phyloP scores from a whole-genome alignment of 2,113 vertebrate species.

The Scatophagus argus region DNA sequence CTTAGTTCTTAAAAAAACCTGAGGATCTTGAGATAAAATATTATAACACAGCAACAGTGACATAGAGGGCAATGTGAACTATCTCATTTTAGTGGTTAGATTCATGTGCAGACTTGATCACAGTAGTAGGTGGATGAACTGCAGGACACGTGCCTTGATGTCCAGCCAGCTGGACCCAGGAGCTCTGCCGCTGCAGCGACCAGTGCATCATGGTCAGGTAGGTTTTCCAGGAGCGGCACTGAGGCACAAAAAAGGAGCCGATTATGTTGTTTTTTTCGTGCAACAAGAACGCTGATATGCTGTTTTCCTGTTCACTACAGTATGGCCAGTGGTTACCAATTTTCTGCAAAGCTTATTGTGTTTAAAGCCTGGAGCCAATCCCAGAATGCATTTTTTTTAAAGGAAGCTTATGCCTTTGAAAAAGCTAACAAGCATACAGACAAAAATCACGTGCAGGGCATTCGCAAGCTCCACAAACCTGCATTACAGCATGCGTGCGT shows the following conservation, averaged over 20 bases:
- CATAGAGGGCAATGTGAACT: not conserved
- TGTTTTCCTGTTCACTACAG: not conserved
- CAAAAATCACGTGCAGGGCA: not conserved
- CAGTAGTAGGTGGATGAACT: not conserved
- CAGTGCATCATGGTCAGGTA: slow-evolving; percentile 87
- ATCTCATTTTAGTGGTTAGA: not conserved
- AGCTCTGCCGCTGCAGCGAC: slow-evolving; percentile 82
- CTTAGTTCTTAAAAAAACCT: not conserved
- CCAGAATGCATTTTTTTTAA: not conserved
- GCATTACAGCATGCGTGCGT: not conserved
- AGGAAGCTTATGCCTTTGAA: not conserved
- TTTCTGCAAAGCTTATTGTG: not conserved
- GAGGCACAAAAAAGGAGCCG: slow-evolving; percentile 16
- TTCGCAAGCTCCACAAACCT: not conserved
- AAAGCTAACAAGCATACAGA: not conserved
- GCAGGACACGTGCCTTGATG: slow-evolving; percentile 82
- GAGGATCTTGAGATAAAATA: not conserved
- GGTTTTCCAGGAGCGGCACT: slow-evolving; percentile 87
- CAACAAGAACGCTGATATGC: not conserved
- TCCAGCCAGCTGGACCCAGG: slow-evolving; percentile 88
- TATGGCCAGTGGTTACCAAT: not conserved
- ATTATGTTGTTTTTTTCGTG: not conserved
- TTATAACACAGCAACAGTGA: not conserved
- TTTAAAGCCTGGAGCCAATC: not conserved
- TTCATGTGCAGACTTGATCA: not conserved